Evolutionary conservation across 2,797 vertebrate genomes (phyloP).

Genomic region (Helicolenus hilgendorfi): DNA sequence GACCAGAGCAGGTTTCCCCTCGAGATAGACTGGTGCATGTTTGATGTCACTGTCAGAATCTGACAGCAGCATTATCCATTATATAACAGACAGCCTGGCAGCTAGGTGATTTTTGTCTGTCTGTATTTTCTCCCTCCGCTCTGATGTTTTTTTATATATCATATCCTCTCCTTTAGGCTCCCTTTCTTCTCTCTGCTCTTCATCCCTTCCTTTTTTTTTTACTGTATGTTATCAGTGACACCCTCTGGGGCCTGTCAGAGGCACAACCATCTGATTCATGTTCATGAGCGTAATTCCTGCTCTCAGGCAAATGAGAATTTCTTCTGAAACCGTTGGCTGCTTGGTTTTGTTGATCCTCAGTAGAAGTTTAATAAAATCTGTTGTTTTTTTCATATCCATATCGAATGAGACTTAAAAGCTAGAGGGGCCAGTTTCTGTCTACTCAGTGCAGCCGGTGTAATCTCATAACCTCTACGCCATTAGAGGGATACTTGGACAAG

Average conservation of each 20-base stretch:
- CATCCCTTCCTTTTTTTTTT: not conserved
- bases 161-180: not conserved
- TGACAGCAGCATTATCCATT: conserved; percentile 7
- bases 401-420: not conserved
- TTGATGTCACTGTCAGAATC: conserved; percentile 33
- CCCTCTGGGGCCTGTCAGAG: not conserved
- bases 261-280: not conserved
- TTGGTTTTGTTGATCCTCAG: not conserved
- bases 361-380: not conserved
- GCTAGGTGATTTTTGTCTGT: not conserved
- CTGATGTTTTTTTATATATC: not conserved
- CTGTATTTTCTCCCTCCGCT: not conserved
- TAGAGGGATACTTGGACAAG: not conserved
- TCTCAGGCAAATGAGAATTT: not conserved
- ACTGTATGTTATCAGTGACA: not conserved
- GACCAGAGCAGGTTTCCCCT: not conserved
- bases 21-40: not conserved
- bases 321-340: not conserved
- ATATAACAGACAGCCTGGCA: conserved; percentile 24
- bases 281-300: not conserved
- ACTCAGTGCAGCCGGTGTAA: not conserved
- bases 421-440: not conserved
- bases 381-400: not conserved
- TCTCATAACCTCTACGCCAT: not conserved
- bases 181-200: not conserved